These are phyloP conservation scores for Prosopocoilus inquinatus DNA, from an alignment of 2,888 invertebrate species.

Conservation along the genomic window DNA sequence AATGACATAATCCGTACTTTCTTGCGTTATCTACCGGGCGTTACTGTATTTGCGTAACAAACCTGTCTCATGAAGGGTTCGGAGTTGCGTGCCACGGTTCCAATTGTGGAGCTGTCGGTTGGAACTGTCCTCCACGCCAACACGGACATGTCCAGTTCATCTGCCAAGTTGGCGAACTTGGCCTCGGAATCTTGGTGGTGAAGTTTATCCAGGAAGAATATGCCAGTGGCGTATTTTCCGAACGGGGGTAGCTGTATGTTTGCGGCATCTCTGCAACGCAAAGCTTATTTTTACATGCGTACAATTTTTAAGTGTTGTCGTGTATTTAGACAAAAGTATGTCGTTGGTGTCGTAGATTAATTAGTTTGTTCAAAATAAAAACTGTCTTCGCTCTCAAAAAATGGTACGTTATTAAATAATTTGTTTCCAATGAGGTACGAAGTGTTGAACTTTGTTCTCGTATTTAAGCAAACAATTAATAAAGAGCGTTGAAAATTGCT, in stretches of 20 bases:
- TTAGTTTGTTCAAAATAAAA: too few relatives aligned
- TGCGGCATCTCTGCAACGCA: slow-evolving; percentile 68
- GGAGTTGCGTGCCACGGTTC: slow-evolving; percentile 86
- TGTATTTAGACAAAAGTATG: too few relatives aligned
- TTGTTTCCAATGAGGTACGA: too few relatives aligned
- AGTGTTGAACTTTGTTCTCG: too few relatives aligned
- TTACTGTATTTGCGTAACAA: not conserved
- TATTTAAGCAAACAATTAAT: too few relatives aligned
- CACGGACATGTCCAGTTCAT: slow-evolving; percentile 76
- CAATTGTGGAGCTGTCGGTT: slow-evolving; percentile 81
- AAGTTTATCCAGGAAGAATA: slow-evolving; percentile 86
- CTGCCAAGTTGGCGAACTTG: slow-evolving; percentile 78
- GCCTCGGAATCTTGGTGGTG: slow-evolving; percentile 78
- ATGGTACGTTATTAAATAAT: too few relatives aligned
- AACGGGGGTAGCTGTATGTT: slow-evolving; percentile 81
- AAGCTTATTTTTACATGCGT: not conserved
- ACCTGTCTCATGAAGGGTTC: slow-evolving; percentile 98
- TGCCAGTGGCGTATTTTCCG: slow-evolving; percentile 94
- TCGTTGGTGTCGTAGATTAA: too few relatives aligned
- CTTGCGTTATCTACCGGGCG: too few relatives aligned
- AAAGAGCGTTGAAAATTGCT: too few relatives aligned
- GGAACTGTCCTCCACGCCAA: slow-evolving; percentile 95
- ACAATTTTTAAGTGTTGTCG: too few relatives aligned
- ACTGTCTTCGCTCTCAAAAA: too few relatives aligned
- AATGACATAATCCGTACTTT: not conserved